Conservation (phyloP, 2,113 vertebrate genomes). For the Stomatorhinus ivindoensis region DNA sequence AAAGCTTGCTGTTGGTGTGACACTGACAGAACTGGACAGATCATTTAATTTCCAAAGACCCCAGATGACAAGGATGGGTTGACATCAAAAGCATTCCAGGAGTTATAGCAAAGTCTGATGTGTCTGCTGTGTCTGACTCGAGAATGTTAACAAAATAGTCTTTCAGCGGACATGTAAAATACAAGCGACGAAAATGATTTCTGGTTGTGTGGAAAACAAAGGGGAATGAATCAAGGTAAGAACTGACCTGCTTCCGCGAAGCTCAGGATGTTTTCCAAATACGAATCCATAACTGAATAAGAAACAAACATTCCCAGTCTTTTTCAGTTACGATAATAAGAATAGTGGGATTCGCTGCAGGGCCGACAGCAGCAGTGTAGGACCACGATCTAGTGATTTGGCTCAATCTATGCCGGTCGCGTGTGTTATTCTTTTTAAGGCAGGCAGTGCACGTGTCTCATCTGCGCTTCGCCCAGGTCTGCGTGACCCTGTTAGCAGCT, state of each 20-base stretch:
- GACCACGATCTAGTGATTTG: not conserved
- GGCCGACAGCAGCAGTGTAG: too few relatives aligned
- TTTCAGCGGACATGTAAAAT: not conserved
- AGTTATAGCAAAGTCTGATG: not conserved
- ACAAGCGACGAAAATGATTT: not conserved
- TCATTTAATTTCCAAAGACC: conserved; percentile 1
- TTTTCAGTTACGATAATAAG: not conserved
- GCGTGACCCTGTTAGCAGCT: not conserved
- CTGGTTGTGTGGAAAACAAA: not conserved
- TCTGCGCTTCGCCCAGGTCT: not conserved
- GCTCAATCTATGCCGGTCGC: not conserved
- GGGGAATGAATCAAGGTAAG: not conserved
- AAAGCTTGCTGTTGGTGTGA: not conserved
- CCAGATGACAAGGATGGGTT: not conserved
- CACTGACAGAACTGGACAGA: not conserved
- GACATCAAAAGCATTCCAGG: not conserved
- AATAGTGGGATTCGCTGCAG: not conserved
- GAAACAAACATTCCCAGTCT: not conserved
- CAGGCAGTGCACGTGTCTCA: not conserved
- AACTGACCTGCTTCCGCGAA: not conserved
- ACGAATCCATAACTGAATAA: not conserved
- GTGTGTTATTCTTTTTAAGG: conserved; percentile 1
- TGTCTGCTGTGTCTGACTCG: not conserved
- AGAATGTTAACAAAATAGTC: conserved; percentile 11
- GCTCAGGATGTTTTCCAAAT: not conserved